Evolutionary conservation across 2,888 invertebrate genomes (phyloP).

Genomic region (Nymphalis c-album): DNA sequence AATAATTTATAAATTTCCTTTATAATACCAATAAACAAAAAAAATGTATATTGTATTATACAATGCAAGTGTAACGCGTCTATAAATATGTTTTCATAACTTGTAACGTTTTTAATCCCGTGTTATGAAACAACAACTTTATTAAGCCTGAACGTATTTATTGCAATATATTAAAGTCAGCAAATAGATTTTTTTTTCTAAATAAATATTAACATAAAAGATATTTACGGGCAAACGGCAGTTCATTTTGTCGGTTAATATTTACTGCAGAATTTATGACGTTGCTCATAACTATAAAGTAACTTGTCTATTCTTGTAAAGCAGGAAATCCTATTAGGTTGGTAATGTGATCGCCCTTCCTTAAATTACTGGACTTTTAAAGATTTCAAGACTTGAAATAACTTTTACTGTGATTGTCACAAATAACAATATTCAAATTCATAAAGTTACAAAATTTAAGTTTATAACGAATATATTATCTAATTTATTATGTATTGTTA

Average conservation of each 20-base stretch:
- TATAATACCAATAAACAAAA: no score
- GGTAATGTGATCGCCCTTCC: slow-evolving; percentile 7
- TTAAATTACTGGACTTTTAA: slow-evolving; percentile 1
- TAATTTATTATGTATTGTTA: no score
- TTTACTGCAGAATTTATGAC: slow-evolving; percentile 29
- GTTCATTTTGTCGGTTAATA: slow-evolving; percentile 24
- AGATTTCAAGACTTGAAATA: neutral
- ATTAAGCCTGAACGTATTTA: neutral
- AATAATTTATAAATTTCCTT: no score
- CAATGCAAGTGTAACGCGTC: no score
- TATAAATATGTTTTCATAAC: no score
- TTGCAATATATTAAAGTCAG: neutral
- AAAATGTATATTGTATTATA: no score
- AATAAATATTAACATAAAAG: slow-evolving; percentile 4
- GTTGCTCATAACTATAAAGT: slow-evolving; percentile 32
- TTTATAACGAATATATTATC: no score
- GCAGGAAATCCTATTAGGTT: slow-evolving; percentile 29
- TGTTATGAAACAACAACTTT: no score
- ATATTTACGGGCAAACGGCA: slow-evolving; percentile 27
- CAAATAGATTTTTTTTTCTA: neutral
- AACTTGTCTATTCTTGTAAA: slow-evolving; percentile 26
- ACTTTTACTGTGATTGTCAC: no score
- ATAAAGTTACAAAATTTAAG: no score
- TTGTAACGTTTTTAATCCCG: no score
- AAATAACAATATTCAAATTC: no score